Evolutionary conservation across 2,797 vertebrate genomes (phyloP).

Genomic region (Enteromius anoplus): DNA sequence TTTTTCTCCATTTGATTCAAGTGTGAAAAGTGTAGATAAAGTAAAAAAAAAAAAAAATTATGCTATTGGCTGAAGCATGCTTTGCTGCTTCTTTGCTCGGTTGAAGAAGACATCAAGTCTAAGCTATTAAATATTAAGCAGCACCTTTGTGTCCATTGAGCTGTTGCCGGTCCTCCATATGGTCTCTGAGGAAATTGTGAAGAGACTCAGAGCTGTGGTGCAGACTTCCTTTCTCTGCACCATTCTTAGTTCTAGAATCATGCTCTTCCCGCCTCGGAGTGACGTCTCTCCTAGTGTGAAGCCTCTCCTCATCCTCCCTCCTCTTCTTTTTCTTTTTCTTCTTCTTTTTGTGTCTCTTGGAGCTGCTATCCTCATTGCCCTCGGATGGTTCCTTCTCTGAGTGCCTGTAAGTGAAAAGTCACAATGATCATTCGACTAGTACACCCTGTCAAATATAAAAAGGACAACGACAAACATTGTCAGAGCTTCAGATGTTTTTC

Average conservation of each 20-base stretch:
- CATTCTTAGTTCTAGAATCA: constrained; percentile 54
- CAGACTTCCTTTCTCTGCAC: constrained; percentile 64
- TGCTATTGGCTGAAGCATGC: not conserved
- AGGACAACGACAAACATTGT: not conserved
- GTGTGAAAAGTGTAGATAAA: not conserved
- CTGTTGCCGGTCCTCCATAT: constrained; percentile 58
- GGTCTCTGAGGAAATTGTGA: constrained; percentile 60
- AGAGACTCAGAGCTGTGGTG: constrained; percentile 50
- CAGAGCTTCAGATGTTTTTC: not conserved
- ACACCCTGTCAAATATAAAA: not conserved
- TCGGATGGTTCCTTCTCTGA: constrained; percentile 76
- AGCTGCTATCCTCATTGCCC: constrained; percentile 72
- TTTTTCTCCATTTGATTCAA: not conserved
- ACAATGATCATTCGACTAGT: not conserved
- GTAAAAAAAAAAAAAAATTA: not conserved
- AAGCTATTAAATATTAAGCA: constrained; percentile 43
- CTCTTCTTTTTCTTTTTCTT: constrained; percentile 83
- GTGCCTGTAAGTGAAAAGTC: constrained; percentile 68
- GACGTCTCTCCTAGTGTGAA: constrained; percentile 16
- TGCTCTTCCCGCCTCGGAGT: constrained; percentile 32
- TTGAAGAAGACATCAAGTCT: not conserved
- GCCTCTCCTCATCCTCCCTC: constrained; percentile 67
- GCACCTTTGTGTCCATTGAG: constrained; percentile 72
- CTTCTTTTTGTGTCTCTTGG: constrained; percentile 82
- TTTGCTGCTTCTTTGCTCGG: not conserved